Evolutionary conservation across 2,113 vertebrate genomes (phyloP).

Genomic region (Fulmarus glacialis): DNA sequence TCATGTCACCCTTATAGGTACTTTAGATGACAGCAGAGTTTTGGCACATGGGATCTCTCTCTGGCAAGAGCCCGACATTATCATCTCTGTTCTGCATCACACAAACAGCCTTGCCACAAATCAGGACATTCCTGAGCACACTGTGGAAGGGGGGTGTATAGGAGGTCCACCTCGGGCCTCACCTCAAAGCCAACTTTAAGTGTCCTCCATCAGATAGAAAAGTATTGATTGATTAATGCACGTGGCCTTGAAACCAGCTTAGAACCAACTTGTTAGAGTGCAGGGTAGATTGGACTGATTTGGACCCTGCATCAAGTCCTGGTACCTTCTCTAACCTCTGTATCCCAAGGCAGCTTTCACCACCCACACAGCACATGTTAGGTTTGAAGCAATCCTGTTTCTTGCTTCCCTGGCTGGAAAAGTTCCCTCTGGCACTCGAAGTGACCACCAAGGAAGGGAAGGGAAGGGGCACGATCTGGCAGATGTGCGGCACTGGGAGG

Average conservation of each 20-base stretch:
- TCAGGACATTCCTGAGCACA: neutral
- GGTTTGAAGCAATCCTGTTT: neutral
- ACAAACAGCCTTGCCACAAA: neutral
- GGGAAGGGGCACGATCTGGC: neutral
- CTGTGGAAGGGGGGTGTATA: neutral
- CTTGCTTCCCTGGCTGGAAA: neutral
- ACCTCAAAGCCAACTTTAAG: neutral
- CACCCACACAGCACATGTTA: neutral
- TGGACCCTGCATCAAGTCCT: neutral
- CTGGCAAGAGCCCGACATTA: neutral
- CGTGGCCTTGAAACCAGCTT: neutral
- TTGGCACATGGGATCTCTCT: neutral
- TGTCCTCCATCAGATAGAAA: neutral
- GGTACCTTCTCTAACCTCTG: neutral
- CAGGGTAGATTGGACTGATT: neutral
- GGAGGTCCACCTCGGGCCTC: neutral
- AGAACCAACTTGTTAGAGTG: neutral
- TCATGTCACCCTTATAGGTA: accelerated
- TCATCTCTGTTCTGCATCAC: neutral
- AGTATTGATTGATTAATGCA: neutral
- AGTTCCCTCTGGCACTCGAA: neutral
- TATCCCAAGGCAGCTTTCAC: neutral
- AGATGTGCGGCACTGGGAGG: neutral
- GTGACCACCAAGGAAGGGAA: neutral
- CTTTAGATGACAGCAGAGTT: neutral